Percentiles rank a stretch among this genome's conserved stretches.
Evolutionary conservation across 2,888 invertebrate species (phyloP).

Genomic region (Agrypnus murinus): DNA sequence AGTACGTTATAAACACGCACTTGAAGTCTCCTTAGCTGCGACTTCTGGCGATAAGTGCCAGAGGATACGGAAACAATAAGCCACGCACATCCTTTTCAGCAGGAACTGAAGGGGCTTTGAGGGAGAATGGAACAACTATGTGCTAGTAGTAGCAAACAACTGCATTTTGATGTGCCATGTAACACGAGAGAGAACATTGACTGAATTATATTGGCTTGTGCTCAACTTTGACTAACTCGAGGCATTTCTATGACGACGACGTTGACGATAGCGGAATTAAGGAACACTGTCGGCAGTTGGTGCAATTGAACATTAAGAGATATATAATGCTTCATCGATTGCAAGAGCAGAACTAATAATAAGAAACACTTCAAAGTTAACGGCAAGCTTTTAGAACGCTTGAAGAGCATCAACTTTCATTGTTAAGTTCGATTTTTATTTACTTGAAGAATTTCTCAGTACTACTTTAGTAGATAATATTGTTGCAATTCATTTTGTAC

Average conservation of each 20-base stretch:
- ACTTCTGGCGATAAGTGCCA: constrained; percentile 48
- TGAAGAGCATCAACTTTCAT: too few relatives aligned
- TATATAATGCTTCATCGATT: too few relatives aligned
- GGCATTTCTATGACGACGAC: background rate
- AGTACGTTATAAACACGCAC: constrained; percentile 46
- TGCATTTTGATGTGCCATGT: constrained; percentile 25
- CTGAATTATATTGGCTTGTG: constrained; percentile 25
- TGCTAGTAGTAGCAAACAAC: constrained; percentile 34
- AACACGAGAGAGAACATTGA: constrained; percentile 20
- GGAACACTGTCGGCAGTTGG: too few relatives aligned
- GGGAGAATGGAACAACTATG: constrained; percentile 39
- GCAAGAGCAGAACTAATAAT: too few relatives aligned
- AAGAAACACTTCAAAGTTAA: too few relatives aligned
- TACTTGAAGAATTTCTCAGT: too few relatives aligned
- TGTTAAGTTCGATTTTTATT: too few relatives aligned
- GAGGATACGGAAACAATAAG: constrained; percentile 51
- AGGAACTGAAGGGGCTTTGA: constrained; percentile 44
- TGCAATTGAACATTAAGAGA: too few relatives aligned
- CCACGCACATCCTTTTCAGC: constrained; percentile 47
- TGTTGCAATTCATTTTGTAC: too few relatives aligned
- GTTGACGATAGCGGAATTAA: too few relatives aligned
- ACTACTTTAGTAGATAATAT: too few relatives aligned
- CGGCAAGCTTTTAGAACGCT: too few relatives aligned
- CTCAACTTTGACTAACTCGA: constrained; percentile 17
- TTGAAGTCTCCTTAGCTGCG: constrained; percentile 41